phyloP scores from a whole-genome alignment of 2,113 vertebrate species.

The Equus przewalskii region DNA sequence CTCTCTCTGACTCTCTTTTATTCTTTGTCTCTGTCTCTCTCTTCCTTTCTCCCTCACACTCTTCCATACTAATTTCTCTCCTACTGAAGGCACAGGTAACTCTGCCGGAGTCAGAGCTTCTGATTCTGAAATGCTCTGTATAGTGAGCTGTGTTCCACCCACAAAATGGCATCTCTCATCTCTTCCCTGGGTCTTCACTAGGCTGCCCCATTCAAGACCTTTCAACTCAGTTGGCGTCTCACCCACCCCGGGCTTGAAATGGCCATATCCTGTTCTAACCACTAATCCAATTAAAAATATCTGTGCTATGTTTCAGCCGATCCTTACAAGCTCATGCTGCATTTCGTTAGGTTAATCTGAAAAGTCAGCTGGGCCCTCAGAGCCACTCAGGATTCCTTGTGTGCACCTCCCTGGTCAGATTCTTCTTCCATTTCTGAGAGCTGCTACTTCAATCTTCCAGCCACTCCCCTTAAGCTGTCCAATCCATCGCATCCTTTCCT shows the following conservation, averaged over 20 bases:
- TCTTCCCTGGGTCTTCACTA: no score
- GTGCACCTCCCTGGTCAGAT: background rate
- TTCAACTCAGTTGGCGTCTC: fast-evolving
- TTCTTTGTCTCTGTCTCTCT: no score
- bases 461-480: no score
- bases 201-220: no score
- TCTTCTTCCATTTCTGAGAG: background rate
- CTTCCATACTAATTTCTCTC: background rate
- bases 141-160: fast-evolving
- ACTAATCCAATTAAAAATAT: fast-evolving
- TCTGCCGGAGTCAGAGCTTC: no score
- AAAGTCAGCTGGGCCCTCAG: background rate
- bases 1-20: no score
- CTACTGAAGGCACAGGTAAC: background rate
- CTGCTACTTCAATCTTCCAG: background rate
- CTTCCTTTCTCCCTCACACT: background rate
- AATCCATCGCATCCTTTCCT: background rate
- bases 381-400: background rate
- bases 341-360: background rate
- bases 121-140: background rate
- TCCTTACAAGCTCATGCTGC: fast-evolving
- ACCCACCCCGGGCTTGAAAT: background rate
- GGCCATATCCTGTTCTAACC: background rate
- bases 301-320: background rate
- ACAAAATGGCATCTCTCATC: fast-evolving